A percentile compares a stretch with the other conserved stretches of the same genome.
Conservation (phyloP, 2,888 invertebrate species). For the Cephus rjabovi region DNA sequence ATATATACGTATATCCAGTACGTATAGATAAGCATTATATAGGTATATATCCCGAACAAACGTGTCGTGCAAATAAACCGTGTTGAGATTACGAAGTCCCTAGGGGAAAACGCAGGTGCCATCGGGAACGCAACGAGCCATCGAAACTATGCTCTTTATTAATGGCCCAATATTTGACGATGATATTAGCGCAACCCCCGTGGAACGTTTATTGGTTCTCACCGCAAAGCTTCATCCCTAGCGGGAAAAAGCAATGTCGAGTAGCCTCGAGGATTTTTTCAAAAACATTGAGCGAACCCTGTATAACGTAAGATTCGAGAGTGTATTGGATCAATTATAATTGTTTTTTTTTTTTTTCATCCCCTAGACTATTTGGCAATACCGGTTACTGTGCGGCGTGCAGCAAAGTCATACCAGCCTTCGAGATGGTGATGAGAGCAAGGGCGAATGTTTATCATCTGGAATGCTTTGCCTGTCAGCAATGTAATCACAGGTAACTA, state of each 20-base stretch:
- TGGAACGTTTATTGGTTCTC: slow-evolving; percentile 9
- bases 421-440: slow-evolving; percentile 96
- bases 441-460: slow-evolving; percentile 93
- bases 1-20: no score
- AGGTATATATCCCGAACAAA: slow-evolving; percentile 32
- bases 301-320: no score
- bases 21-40: no score
- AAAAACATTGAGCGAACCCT: no score
- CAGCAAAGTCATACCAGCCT: slow-evolving; percentile 92
- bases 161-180: slow-evolving; percentile 66
- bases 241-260: no score
- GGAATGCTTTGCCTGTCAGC: slow-evolving; percentile 95
- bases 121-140: slow-evolving; percentile 44
- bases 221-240: no score
- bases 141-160: slow-evolving; percentile 63
- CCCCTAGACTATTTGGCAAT: slow-evolving; percentile 85
- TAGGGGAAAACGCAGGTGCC: slow-evolving; percentile 56
- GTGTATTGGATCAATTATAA: no score
- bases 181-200: slow-evolving; percentile 53
- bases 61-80: slow-evolving; percentile 56
- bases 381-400: slow-evolving; percentile 93
- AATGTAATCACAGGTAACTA: slow-evolving; percentile 90
- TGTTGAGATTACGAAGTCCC: slow-evolving; percentile 63
- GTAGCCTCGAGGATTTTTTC: no score
- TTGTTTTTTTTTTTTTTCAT: no score